A percentile compares a stretch with the other conserved stretches of the same genome.
These are phyloP conservation scores for Ptychoptera albimana DNA, from an alignment of 2,888 invertebrate species.

Conservation along the genomic window DNA sequence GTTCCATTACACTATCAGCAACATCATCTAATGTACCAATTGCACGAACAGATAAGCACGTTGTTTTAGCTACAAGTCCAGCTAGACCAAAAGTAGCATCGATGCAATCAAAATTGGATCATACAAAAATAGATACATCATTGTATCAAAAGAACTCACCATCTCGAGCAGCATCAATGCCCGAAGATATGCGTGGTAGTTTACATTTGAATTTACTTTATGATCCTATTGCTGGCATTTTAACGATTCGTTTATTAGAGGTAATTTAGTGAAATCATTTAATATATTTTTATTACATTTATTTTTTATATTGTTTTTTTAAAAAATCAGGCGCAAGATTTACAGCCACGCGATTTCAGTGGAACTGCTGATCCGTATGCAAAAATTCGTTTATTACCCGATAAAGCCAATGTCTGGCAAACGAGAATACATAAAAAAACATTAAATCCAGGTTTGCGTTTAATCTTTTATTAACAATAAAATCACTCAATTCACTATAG, in stretches of 20 bases:
- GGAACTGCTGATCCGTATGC: constrained; percentile 51
- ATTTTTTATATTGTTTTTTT: constrained; percentile 1
- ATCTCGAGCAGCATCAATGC: constrained; percentile 16
- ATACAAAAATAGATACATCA: constrained; percentile 41
- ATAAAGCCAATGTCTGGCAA: constrained; percentile 43
- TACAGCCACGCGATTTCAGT: constrained; percentile 39
- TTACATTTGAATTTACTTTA: constrained; percentile 44
- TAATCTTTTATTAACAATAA: not conserved
- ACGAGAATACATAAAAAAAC: constrained; percentile 47
- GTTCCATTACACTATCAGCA: constrained; percentile 27
- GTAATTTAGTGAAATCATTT: constrained; percentile 22
- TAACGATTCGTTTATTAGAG: constrained; percentile 46
- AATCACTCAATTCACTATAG: not conserved
- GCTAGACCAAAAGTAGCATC: constrained; percentile 34
- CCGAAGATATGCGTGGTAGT: constrained; percentile 40
- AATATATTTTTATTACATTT: not conserved
- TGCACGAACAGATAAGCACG: constrained; percentile 36
- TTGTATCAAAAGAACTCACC: constrained; percentile 34
- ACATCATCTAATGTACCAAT: constrained; percentile 28
- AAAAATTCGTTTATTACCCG: constrained; percentile 43
- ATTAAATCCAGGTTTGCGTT: constrained; percentile 39
- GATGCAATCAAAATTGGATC: constrained; percentile 48
- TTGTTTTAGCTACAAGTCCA: constrained; percentile 35
- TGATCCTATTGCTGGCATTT: constrained; percentile 43
- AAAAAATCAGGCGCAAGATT: constrained; percentile 35